Conservation (phyloP, 2,888 invertebrate species). For the Pimpla rufipes region DNA sequence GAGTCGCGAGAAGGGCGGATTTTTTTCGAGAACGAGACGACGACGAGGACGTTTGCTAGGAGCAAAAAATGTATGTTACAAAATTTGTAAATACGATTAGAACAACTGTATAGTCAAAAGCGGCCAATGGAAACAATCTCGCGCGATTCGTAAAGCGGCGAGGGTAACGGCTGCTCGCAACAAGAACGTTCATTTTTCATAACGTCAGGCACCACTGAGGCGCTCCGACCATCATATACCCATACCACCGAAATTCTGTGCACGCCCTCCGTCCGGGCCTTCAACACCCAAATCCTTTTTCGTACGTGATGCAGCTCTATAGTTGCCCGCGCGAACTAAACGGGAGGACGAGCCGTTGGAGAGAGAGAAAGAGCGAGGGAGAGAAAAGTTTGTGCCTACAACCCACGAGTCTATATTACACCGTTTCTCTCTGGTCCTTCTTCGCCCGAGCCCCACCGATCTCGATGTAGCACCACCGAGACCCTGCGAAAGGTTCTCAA, state of each 20-base stretch:
- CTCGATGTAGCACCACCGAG: slow-evolving; percentile 63
- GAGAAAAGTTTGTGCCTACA: slow-evolving; percentile 57
- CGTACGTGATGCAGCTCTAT: slow-evolving; percentile 67
- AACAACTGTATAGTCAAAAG: slow-evolving; percentile 3
- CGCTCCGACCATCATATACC: slow-evolving; percentile 70
- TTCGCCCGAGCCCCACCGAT: slow-evolving; percentile 64
- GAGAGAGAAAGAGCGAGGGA: slow-evolving; percentile 57
- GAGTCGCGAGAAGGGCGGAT: slow-evolving; percentile 65
- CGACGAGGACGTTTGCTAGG: slow-evolving; percentile 59
- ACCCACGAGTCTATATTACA: slow-evolving; percentile 56
- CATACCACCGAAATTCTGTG: slow-evolving; percentile 54
- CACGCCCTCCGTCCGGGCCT: slow-evolving; percentile 65
- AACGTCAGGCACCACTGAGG: slow-evolving; percentile 79
- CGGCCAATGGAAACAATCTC: slow-evolving; percentile 34
- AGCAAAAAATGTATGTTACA: slow-evolving; percentile 24
- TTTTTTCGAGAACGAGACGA: slow-evolving; percentile 76
- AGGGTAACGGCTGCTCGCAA: slow-evolving; percentile 68
- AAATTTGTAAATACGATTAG: slow-evolving; percentile 6
- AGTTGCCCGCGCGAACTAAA: slow-evolving; percentile 47
- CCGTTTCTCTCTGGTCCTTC: slow-evolving; percentile 58
- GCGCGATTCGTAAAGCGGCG: slow-evolving; percentile 33
- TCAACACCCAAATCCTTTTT: slow-evolving; percentile 62
- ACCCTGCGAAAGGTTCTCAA: slow-evolving; percentile 69
- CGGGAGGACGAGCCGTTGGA: slow-evolving; percentile 46
- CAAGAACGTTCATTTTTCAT: slow-evolving; percentile 81